Base-by-base conservation (phyloP, 2,113 vertebrate genomes). In the Tringa solitaria region DNA sequence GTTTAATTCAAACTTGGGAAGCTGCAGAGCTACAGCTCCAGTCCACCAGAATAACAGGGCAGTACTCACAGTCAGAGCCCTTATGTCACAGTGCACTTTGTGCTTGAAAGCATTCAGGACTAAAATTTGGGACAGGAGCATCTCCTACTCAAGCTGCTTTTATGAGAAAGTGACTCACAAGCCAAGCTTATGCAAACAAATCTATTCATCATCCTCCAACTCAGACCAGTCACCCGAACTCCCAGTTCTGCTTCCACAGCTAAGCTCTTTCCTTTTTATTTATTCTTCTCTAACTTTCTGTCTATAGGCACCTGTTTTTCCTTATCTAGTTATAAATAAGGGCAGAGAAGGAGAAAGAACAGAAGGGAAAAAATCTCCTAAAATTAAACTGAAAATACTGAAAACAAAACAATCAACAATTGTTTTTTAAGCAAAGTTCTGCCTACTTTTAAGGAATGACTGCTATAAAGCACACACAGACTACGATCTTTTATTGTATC, bases 151-250 rank as follows among this genome's bases (percentile, higher is more conserved):
- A 72, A 87, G 56, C 51, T 87, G 53, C 53, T 91, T 94, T 93
- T 89, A 87, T 61, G 80, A 93, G 80, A 95, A 86, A 94, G 69
- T 84, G 93, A 94, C 76, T 91, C 84, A 90, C 76, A 81, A 81
- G 80, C 84, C 93, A 95, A 86, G 69, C 61, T 94, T 78, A 60
- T 53, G 89, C 48, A 89, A 91, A 95, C 64, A 92, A 91, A 84
- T 64, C 86, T 78, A 91, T 95, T 89, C 80, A 95, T 77, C 80
- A 84, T 87, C 30, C 94, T 94, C 84, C 89, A 95, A 59, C 76
- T 92, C 91, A 70, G 80, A 94, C 64, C 87, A 89, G 64, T 70
- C 86, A 92, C 60, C 21, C 3, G 0, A 89, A 93, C 64, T 92
- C 69, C 39, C 53, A 79, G 68, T 60, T 95, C 73, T 91, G 64